A percentile compares a stretch with the other conserved stretches of the same genome.
phyloP scores from a whole-genome alignment of 2,888 invertebrate genomes.

The Synergus japonicus region DNA sequence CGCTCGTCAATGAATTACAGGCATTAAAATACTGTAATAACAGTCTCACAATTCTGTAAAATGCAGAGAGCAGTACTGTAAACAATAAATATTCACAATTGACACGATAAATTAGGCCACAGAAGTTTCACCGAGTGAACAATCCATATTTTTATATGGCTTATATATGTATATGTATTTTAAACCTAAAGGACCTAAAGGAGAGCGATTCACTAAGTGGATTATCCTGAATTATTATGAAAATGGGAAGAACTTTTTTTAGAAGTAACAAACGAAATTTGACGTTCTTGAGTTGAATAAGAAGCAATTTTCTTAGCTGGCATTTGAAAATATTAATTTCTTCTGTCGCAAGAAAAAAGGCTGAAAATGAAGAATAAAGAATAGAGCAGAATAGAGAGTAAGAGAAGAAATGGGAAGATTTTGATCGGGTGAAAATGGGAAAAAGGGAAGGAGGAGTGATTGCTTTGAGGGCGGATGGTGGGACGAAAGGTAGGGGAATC shows the following conservation, averaged over 20 bases:
- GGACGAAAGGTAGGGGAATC: constrained; percentile 62
- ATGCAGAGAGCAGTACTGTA: too few relatives aligned
- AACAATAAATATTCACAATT: too few relatives aligned
- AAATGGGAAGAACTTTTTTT: background rate
- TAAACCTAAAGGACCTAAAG: too few relatives aligned
- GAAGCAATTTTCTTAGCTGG: constrained; percentile 15
- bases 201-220: background rate
- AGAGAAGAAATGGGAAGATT: constrained; percentile 43
- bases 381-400: constrained; percentile 44
- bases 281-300: constrained; percentile 5
- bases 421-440: constrained; percentile 38
- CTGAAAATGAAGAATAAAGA: constrained; percentile 44
- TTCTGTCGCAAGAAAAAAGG: constrained; percentile 29
- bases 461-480: constrained; percentile 53
- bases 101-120: too few relatives aligned
- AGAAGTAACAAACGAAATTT: background rate
- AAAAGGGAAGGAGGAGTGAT: constrained; percentile 44
- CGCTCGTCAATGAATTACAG: too few relatives aligned
- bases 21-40: too few relatives aligned
- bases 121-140: too few relatives aligned
- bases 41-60: too few relatives aligned
- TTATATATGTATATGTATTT: too few relatives aligned
- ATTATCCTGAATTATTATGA: constrained; percentile 6
- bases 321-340: constrained; percentile 21
- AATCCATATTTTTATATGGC: too few relatives aligned